Evolutionary conservation across 2,888 invertebrate genomes (phyloP).

Genomic region (Palloptera scutellata): DNA sequence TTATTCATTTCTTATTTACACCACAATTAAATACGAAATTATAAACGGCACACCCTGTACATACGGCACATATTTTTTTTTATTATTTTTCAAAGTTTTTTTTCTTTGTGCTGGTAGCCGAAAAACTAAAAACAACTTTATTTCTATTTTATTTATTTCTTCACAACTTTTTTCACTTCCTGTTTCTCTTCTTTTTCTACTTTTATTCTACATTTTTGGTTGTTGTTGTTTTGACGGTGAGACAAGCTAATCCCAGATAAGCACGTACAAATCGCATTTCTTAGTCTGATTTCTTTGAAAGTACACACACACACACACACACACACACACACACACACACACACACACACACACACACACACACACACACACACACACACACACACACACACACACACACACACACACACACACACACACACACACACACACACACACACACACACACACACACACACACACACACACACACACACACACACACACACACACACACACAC

Average conservation of each 20-base stretch:
- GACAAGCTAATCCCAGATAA: conserved; percentile 44
- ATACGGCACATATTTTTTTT: too few species aligned
- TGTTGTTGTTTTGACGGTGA: conserved; percentile 1
- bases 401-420: not conserved
- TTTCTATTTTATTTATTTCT: too few species aligned
- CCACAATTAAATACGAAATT: too few species aligned
- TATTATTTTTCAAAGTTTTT: too few species aligned
- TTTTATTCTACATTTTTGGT: not conserved
- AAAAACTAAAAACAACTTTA: too few species aligned
- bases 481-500: not conserved
- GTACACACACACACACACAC: conserved; percentile 1
- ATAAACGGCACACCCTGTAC: too few species aligned
- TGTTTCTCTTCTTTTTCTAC: not conserved
- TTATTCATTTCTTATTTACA: too few species aligned
- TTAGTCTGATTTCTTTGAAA: conserved; percentile 9
- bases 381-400: not conserved
- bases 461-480: not conserved
- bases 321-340: not conserved
- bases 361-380: conserved; percentile 1
- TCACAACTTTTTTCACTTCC: too few species aligned
- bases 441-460: not conserved
- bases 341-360: not conserved
- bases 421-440: not conserved
- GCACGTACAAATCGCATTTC: conserved; percentile 64
- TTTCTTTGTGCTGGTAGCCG: too few species aligned